A percentile compares a stretch with the other conserved stretches of the same genome.
These are phyloP conservation scores for Dasyurus viverrinus DNA, from an alignment of 2,113 vertebrate species.

Conservation along the genomic window DNA sequence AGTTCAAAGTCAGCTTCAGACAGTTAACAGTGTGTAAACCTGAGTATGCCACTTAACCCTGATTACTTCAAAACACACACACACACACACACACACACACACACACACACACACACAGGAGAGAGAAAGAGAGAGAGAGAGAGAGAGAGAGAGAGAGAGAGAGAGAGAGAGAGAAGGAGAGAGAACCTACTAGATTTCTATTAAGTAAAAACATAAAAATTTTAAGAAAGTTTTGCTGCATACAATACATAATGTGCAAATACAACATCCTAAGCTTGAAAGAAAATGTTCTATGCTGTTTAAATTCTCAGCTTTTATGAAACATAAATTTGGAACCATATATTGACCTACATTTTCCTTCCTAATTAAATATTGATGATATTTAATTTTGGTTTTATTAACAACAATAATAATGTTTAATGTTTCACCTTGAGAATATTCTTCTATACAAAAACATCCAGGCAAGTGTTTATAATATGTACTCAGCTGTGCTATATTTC, in stretches of 20 bases:
- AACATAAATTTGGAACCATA: constrained; percentile 44
- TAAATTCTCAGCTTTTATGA: constrained; percentile 13
- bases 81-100: too few species aligned
- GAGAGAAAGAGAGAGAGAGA: neutral
- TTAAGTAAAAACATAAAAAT: neutral
- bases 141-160: neutral
- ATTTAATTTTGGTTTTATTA: neutral
- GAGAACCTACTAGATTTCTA: neutral
- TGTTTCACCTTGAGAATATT: neutral
- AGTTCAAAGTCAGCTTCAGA: too few species aligned
- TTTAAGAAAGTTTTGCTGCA: neutral
- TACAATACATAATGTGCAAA: neutral
- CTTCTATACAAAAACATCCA: neutral
- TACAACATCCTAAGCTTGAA: constrained; percentile 8
- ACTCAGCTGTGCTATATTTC: neutral
- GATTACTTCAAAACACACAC: too few species aligned
- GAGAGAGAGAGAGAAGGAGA: neutral
- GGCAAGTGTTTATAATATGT: neutral
- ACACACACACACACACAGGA: too few species aligned
- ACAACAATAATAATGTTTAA: neutral
- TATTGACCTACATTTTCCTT: constrained; percentile 7
- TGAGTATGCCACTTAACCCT: too few species aligned
- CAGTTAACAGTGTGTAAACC: too few species aligned
- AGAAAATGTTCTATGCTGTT: neutral
- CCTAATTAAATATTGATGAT: constrained; percentile 12